Base-by-base conservation (phyloP, 64 coral and sea anemone genomes). In the Astreopora myriophthalma region DNA sequence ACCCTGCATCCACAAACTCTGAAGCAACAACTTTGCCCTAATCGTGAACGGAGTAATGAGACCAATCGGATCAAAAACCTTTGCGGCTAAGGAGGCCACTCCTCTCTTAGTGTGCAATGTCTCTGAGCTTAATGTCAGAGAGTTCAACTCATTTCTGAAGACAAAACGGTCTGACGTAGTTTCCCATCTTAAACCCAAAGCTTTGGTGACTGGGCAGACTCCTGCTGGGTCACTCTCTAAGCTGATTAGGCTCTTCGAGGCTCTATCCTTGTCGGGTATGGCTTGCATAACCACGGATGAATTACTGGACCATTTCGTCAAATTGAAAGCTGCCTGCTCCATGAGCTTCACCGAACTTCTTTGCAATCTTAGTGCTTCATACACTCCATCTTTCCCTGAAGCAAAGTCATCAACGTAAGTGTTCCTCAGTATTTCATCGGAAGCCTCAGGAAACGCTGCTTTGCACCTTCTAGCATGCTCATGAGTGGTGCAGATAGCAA, bases 321-420 rank as follows among this genome's bases (percentile, higher is more conserved):
- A 55, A 55, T 81, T 55, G 48, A 81, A 81, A 51, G 20, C 78
- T 49, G n/a, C 78, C 24, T 32, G 20, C 17, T 81, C 26, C 49
- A 40, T 63, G 32, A 67, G 27, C 29, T 85, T 5, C 1, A 2
- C 37, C 20, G 62, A 9, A 7, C 62, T 65, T 44, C 26, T 25
- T 27, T 85, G 60, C 22, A 85, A 65, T 37, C 37, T 60, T 11
- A 85, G 0, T 23, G 81, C 29, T 24, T 60, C 48, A 12, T 37
- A 27, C 10, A 63, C 81, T 20, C 9, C 23, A 26, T 85, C 81
- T 63, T 10, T 66, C 35, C 58, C 81, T 60, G 81, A 68, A 37
- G 68, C 34, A 42, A 69, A 33, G 68, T 87, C 69, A 44, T 74
- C 69, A 74, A 73, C 84, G 27, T 48, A 87, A 19, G 85, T 87